Evolutionary conservation across 2,797 vertebrate genomes (phyloP).

Genomic region (Aldrovandia affinis): DNA sequence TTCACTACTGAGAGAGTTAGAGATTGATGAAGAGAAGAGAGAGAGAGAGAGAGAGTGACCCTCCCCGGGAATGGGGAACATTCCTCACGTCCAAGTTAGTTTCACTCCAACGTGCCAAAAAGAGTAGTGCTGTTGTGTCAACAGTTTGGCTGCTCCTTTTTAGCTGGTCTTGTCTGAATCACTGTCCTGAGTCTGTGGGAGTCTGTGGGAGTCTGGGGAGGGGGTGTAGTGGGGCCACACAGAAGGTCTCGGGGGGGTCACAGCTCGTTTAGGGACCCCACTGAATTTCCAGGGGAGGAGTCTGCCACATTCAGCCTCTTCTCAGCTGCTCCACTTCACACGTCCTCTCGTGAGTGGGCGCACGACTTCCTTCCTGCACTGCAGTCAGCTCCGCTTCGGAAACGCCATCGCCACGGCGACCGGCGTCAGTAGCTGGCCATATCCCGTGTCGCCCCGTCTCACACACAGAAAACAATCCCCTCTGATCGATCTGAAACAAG

Average conservation of each 20-base stretch:
- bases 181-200: not conserved
- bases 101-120: not conserved
- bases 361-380: no score
- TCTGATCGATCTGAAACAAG: no score
- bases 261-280: not conserved
- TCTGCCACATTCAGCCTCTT: not conserved
- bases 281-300: not conserved
- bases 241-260: not conserved
- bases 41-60: not conserved
- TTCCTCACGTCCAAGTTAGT: not conserved
- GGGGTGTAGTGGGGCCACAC: not conserved
- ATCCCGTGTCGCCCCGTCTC: not conserved
- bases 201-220: no score
- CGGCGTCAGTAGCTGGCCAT: not conserved
- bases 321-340: not conserved
- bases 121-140: no score
- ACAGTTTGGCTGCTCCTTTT: not conserved
- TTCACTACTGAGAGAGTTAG: not conserved
- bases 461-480: not conserved
- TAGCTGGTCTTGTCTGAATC: not conserved
- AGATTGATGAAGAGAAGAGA: constrained; percentile 24
- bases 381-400: not conserved
- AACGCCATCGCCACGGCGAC: not conserved
- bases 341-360: not conserved
- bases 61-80: not conserved